phyloP scores from a whole-genome alignment of 2,888 invertebrate species.

The Synanthedon tipuliformis region DNA sequence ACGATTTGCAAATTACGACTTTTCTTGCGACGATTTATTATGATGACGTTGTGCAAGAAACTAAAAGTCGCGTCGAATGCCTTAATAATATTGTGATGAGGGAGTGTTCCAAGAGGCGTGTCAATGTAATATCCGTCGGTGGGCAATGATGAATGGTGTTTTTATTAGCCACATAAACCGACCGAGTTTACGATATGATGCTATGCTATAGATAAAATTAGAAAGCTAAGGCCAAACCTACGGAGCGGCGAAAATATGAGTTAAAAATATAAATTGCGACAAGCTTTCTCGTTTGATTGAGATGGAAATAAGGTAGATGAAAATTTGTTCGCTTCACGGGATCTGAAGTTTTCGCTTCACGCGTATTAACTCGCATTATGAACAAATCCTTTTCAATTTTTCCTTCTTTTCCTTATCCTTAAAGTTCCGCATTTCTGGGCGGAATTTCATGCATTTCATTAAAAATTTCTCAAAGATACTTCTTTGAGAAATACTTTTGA shows the following conservation, averaged over 20 bases:
- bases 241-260: not conserved
- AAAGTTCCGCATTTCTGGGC: too few relatives aligned
- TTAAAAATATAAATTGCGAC: too few relatives aligned
- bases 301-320: constrained; percentile 10
- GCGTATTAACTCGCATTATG: too few relatives aligned
- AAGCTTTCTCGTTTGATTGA: not conserved
- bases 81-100: constrained; percentile 7
- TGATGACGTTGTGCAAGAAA: not conserved
- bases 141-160: constrained; percentile 49
- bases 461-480: too few relatives aligned
- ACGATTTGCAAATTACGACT: not conserved
- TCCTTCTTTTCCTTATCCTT: too few relatives aligned
- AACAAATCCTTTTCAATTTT: too few relatives aligned
- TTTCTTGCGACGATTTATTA: not conserved
- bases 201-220: constrained; percentile 19
- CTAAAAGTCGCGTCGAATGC: not conserved
- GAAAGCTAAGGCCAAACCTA: constrained; percentile 14
- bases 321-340: too few relatives aligned
- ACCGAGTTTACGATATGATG: constrained; percentile 13
- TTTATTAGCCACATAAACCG: constrained; percentile 39
- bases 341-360: too few relatives aligned
- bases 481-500: too few relatives aligned
- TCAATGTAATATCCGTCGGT: constrained; percentile 63
- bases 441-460: too few relatives aligned
- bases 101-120: constrained; percentile 49